Conservation (phyloP, 1,140 invertebrate species). For the Drosophila asahinai region DNA sequence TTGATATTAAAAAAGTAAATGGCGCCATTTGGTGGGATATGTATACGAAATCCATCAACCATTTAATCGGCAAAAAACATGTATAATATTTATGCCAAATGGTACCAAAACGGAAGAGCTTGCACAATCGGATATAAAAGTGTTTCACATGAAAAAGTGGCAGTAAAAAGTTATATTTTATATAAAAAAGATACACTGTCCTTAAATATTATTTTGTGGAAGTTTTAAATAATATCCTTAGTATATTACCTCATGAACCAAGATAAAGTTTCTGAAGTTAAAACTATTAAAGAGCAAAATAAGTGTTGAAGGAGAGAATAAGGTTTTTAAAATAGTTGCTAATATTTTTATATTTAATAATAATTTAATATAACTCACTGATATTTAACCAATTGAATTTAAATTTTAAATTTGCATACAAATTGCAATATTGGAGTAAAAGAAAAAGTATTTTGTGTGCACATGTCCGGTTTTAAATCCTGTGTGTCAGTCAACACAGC, state of each 20-base stretch:
- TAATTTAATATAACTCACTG: not conserved
- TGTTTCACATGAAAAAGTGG: not conserved
- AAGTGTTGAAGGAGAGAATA: not conserved
- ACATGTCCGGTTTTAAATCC: not conserved
- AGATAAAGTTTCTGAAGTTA: not conserved
- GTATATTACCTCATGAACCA: too few relatives aligned
- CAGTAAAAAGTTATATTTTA: not conserved
- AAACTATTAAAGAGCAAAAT: not conserved
- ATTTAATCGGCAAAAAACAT: conserved; percentile 5
- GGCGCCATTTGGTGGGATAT: not conserved
- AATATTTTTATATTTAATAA: not conserved
- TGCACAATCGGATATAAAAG: conserved; percentile 7
- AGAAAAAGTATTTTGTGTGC: not conserved
- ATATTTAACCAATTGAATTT: not conserved
- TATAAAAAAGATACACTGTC: not conserved
- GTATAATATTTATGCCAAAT: conserved; percentile 3
- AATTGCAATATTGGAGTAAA: not conserved
- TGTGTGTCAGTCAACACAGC: not conserved
- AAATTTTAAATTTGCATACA: not conserved
- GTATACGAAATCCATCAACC: not conserved
- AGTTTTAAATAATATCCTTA: not conserved
- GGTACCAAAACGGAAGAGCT: conserved; percentile 4
- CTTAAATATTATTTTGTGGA: not conserved
- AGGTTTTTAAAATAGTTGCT: not conserved
- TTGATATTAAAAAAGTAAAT: not conserved